Conservation (phyloP, 2,797 vertebrate genomes). For the Eremophila alpestris region DNA sequence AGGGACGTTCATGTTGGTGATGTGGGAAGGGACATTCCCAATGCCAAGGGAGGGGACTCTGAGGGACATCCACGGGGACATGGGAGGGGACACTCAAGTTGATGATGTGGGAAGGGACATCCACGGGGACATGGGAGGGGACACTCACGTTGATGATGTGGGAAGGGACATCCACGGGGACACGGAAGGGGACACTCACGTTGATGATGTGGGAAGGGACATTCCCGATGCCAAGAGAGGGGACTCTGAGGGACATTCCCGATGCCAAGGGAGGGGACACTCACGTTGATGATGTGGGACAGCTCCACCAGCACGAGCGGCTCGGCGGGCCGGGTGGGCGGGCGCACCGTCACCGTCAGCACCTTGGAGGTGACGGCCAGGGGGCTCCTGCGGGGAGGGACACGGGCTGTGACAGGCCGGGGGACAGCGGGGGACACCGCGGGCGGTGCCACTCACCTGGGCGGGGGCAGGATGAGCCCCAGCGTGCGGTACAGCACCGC, state of each 20-base stretch:
- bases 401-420: background rate
- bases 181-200: background rate
- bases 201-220: background rate
- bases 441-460: conserved; percentile 81
- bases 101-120: background rate
- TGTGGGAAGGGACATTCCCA: no score
- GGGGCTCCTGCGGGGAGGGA: conserved; percentile 78
- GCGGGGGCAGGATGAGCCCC: conserved; percentile 89
- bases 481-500: conserved; percentile 94
- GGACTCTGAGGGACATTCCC: background rate
- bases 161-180: no score
- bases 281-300: conserved; percentile 54
- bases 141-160: background rate
- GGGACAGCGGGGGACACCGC: background rate
- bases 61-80: no score
- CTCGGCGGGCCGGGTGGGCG: conserved; percentile 87
- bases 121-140: fast-evolving
- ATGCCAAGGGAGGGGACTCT: no score
- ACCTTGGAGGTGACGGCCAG: conserved; percentile 92
- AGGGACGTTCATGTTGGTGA: background rate
- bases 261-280: background rate
- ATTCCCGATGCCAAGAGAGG: fast-evolving
- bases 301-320: conserved; percentile 94
- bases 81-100: background rate
- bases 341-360: conserved; percentile 92